Conservation (phyloP, 2,113 vertebrate species). For the Pionites leucogaster region DNA sequence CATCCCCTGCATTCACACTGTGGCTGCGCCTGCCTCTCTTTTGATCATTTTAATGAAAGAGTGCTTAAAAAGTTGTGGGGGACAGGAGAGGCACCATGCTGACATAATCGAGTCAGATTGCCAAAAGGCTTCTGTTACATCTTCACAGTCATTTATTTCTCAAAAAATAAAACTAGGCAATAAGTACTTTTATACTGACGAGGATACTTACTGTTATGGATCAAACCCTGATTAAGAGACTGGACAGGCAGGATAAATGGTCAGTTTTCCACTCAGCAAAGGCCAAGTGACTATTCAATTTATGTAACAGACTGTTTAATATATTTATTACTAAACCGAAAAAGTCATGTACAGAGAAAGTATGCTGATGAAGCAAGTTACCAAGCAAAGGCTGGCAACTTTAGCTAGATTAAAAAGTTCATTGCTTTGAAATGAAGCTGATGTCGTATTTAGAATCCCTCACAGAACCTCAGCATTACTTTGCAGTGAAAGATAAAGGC, state of each 20-base stretch:
- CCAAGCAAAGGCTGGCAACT: conserved; percentile 5
- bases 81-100: conserved; percentile 12
- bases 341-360: background rate
- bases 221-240: conserved; percentile 11
- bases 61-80: background rate
- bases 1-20: conserved; percentile 28
- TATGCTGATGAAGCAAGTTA: conserved; percentile 38
- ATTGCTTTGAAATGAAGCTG: conserved; percentile 38
- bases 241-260: background rate
- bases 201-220: background rate
- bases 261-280: conserved; percentile 15
- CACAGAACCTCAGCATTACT: background rate
- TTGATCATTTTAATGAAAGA: conserved; percentile 44
- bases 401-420: background rate
- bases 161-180: background rate
- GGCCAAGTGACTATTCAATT: background rate
- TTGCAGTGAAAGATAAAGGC: background rate
- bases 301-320: background rate
- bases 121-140: conserved; percentile 15
- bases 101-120: conserved; percentile 24
- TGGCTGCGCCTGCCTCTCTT: conserved; percentile 46
- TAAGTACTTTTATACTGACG: background rate
- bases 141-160: background rate
- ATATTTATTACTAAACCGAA: conserved; percentile 30
- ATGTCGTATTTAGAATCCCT: background rate